These are phyloP conservation scores for Botia almorhae DNA, from an alignment of 2,797 vertebrate genomes.

Conservation along the genomic window DNA sequence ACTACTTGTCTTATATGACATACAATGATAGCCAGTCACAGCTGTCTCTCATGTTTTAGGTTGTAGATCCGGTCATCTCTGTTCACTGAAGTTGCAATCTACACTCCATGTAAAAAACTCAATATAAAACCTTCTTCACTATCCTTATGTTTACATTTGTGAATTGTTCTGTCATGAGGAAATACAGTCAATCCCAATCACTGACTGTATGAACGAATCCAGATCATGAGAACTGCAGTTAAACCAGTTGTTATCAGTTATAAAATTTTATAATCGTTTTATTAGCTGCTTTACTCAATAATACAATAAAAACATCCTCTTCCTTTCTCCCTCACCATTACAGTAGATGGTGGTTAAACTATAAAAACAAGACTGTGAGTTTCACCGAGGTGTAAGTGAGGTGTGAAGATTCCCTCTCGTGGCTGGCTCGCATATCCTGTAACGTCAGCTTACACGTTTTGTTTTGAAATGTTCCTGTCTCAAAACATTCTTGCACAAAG, in stretches of 20 bases:
- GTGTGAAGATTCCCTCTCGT: conserved; percentile 18
- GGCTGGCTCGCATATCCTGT: neutral
- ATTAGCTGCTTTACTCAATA: neutral
- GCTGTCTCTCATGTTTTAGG: neutral
- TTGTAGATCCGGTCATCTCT: neutral
- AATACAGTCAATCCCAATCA: neutral
- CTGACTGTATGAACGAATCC: neutral
- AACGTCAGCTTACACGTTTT: neutral
- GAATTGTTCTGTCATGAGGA: no score
- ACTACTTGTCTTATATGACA: neutral
- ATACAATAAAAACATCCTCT: conserved; percentile 26
- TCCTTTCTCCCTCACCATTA: conserved; percentile 1
- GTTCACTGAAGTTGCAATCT: neutral
- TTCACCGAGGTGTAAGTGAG: conserved; percentile 4
- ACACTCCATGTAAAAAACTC: no score
- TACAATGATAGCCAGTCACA: neutral
- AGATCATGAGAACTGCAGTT: neutral
- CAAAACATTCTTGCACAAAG: neutral
- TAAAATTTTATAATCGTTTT: neutral
- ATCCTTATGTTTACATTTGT: no score
- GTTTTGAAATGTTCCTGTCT: neutral
- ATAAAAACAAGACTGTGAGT: conserved; percentile 11
- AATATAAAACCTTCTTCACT: no score
- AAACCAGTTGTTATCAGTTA: neutral
- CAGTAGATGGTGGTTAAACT: neutral